Evolutionary conservation across 2,888 invertebrate species (phyloP).

Genomic region (Busseola fusca): DNA sequence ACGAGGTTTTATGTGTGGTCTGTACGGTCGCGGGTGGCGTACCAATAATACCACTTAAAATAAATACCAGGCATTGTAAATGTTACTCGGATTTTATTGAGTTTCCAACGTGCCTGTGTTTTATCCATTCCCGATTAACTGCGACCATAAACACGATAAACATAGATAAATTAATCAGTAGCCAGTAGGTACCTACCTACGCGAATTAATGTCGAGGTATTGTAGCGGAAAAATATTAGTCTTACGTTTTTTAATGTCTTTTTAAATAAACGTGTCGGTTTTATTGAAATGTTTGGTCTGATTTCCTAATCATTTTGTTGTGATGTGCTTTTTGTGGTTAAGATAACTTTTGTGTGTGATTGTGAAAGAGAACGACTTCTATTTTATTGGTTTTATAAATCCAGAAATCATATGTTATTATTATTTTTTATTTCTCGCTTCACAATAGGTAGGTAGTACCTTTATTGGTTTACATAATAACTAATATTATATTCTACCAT

Average conservation of each 20-base stretch:
- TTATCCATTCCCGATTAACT: constrained; percentile 81
- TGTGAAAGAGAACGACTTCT: background rate
- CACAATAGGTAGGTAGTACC: too few species aligned
- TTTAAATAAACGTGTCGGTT: constrained; percentile 45
- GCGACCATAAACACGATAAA: constrained; percentile 76
- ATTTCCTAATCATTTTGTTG: constrained; percentile 56
- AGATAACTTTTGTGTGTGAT: constrained; percentile 34
- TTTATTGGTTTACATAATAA: too few species aligned
- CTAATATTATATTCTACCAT: too few species aligned
- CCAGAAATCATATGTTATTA: too few species aligned
- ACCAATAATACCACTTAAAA: constrained; percentile 83
- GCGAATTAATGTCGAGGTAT: constrained; percentile 64
- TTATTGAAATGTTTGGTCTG: constrained; percentile 52
- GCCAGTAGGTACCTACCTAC: constrained; percentile 41
- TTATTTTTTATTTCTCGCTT: too few species aligned
- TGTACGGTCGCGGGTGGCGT: constrained; percentile 71
- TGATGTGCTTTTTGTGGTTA: constrained; percentile 33
- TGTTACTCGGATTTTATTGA: constrained; percentile 81
- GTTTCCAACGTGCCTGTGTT: constrained; percentile 81
- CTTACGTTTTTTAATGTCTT: constrained; percentile 52
- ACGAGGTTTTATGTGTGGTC: constrained; percentile 82
- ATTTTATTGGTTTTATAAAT: background rate
- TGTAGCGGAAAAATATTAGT: constrained; percentile 64
- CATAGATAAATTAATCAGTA: constrained; percentile 86
- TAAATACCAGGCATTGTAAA: constrained; percentile 81